Evolutionary conservation across 2,113 vertebrate species (phyloP).

Genomic region (Melierax canorus): DNA sequence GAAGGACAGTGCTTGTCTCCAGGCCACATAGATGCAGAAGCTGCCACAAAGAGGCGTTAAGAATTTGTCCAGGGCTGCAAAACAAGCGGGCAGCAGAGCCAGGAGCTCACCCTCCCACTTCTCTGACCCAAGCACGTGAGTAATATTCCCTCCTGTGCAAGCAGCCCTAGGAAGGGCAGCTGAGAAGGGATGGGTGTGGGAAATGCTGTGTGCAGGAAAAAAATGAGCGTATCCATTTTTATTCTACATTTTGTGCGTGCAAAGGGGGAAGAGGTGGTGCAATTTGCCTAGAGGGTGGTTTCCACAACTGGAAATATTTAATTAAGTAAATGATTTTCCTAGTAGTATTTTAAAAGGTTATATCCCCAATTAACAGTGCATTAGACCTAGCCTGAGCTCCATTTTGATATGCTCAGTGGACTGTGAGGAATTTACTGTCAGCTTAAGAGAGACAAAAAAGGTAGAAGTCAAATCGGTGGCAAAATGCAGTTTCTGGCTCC

Average conservation of each 20-base stretch:
- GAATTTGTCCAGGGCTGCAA: not conserved
- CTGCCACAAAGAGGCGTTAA: not conserved
- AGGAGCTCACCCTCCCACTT: not conserved
- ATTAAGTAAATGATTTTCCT: conserved; percentile 54
- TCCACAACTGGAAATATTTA: conserved; percentile 52
- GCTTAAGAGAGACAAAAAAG: conserved; percentile 46
- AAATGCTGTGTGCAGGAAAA: not conserved
- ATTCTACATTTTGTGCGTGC: not conserved
- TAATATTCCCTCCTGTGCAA: not conserved
- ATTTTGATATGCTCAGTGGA: conserved; percentile 29
- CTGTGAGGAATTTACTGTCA: conserved; percentile 44
- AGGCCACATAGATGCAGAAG: not conserved
- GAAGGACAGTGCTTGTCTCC: not conserved
- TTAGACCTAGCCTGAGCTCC: conserved; percentile 4
- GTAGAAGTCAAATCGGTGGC: conserved; percentile 15
- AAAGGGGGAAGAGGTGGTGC: not conserved
- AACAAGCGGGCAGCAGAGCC: not conserved
- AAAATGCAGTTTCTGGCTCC: conserved; percentile 56
- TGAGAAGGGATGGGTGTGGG: not conserved
- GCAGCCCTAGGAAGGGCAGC: not conserved
- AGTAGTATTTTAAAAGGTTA: conserved; percentile 45
- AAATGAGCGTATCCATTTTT: not conserved
- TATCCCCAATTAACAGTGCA: not conserved
- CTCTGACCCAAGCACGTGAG: not conserved
- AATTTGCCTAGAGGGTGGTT: not conserved